Base-by-base conservation (phyloP, 2,113 vertebrate genomes). In the Perca fluviatilis region DNA sequence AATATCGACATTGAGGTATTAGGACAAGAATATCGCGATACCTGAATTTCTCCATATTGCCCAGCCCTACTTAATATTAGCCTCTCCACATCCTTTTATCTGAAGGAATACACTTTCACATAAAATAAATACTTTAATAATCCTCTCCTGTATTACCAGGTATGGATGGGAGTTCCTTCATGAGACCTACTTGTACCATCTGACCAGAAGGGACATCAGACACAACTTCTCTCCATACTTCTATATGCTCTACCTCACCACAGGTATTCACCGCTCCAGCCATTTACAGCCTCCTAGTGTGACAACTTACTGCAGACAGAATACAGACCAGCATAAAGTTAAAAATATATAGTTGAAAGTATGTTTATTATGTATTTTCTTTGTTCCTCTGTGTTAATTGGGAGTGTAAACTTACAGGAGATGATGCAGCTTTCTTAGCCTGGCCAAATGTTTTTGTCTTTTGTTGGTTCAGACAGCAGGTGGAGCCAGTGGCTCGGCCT, bases 211-310 rank as follows among this genome's bases (percentile, higher is more conserved):
- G n/a, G 98, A 99, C 67, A 97, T 94, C 74, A 96, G 96, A 0
- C 98, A 99, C 86, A 99, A 99, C 84, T 99, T 99, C 86, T 99
- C 98, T 0, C 97, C 98, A 0, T 99, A 99, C 91, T 99, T 99
- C 95, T 99, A 98, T 80, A 95, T 98, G 97, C 86, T 99, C 81
- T 99, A 99, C 74, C 88, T 99, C 88, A 98, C 96, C 0, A 96
- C 96, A 91, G 93, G 93, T 94, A 81, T 40, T 65, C 9, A 43
- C 61, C 27, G 1, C 1, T 62, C 12, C 14, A 58, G 6, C 21
- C 23, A 36, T 51, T 75, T 2, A 11, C 30, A 51, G 57, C 21
- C 27, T 50, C 10, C 2, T 15, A 43, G 16, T 13, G 53, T n/a
- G 43, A 58, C 33, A 16, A 12, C 6, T n/a, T 15, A 6, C 15